A percentile compares a stretch with the other conserved stretches of the same genome.
phyloP scores from a whole-genome alignment of 2,113 vertebrate genomes.

The Rhinopomastus cyanomelas region DNA sequence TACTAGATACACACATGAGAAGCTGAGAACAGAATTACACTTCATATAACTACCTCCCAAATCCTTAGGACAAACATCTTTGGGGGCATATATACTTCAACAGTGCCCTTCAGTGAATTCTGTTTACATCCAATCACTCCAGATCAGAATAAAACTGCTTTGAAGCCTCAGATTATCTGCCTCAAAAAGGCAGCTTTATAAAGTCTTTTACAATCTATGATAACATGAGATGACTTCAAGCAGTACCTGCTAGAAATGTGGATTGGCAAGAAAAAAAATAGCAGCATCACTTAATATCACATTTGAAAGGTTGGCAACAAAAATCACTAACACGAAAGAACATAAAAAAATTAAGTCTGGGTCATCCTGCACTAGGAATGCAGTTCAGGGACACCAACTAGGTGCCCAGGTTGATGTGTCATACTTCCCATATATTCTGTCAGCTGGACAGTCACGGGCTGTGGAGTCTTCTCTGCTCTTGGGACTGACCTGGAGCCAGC shows the following conservation, averaged over 20 bases:
- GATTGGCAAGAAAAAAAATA: background rate
- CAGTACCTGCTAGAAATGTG: background rate
- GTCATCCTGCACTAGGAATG: background rate
- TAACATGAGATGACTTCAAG: background rate
- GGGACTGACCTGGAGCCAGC: background rate
- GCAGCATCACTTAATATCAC: background rate
- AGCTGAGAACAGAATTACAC: background rate
- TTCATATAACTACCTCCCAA: background rate
- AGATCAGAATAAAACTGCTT: background rate
- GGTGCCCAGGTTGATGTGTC: background rate
- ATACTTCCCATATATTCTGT: background rate
- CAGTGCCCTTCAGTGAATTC: background rate
- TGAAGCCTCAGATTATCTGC: background rate
- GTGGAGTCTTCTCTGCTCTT: background rate
- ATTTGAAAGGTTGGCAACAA: background rate
- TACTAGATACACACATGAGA: background rate
- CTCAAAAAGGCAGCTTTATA: background rate
- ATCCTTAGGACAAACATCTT: background rate
- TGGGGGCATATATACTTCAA: background rate
- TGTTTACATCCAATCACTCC: background rate
- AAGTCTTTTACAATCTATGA: background rate
- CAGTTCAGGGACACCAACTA: background rate
- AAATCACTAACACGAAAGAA: background rate
- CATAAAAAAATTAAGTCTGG: background rate
- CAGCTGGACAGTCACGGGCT: background rate